Conservation (phyloP, 2,888 invertebrate genomes). For the Leptinotarsa rubiginosa region DNA sequence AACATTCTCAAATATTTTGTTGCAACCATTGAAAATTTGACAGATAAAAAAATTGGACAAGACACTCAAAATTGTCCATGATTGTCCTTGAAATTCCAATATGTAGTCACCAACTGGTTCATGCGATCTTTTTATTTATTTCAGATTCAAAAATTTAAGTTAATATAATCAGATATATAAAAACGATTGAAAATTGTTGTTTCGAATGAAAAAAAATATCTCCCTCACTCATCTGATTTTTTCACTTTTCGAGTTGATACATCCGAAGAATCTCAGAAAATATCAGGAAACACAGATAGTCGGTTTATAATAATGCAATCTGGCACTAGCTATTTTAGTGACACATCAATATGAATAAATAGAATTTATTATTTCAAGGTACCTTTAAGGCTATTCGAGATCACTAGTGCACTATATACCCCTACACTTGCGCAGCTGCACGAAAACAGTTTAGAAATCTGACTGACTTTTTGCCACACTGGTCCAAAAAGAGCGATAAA, state of each 20-base stretch:
- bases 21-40: not conserved
- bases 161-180: too few species aligned
- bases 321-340: slow-evolving; percentile 60
- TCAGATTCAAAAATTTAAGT: too few species aligned
- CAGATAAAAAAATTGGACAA: too few species aligned
- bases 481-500: slow-evolving; percentile 39
- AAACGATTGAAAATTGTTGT: too few species aligned
- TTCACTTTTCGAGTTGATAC: too few species aligned
- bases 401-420: slow-evolving; percentile 65
- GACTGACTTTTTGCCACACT: slow-evolving; percentile 33
- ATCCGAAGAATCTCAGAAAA: not conserved
- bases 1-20: not conserved
- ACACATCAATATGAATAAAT: slow-evolving; percentile 62
- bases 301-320: slow-evolving; percentile 65
- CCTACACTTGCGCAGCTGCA: slow-evolving; percentile 60
- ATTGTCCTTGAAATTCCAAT: too few species aligned
- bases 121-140: too few species aligned
- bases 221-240: too few species aligned
- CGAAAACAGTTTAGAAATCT: slow-evolving; percentile 51
- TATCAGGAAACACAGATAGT: slow-evolving; percentile 43
- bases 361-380: slow-evolving; percentile 64
- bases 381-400: slow-evolving; percentile 67
- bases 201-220: too few species aligned
- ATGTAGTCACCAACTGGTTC: too few species aligned
- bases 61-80: too few species aligned